Base-by-base conservation (phyloP, 2,888 invertebrate genomes). In the Platycnemis pennipes region DNA sequence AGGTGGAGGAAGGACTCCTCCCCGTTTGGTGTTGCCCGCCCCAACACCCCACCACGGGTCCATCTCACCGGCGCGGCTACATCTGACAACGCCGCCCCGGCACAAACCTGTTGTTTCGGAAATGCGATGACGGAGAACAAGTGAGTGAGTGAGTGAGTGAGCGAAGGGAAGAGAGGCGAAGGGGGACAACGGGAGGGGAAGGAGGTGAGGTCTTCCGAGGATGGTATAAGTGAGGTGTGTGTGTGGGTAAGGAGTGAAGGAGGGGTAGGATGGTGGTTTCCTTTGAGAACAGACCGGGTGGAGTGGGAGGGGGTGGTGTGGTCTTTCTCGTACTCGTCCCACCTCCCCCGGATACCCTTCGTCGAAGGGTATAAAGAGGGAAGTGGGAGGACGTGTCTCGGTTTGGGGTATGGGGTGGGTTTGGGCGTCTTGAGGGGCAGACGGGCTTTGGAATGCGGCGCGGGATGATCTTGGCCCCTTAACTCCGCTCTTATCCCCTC, bases 41-140 rank as follows among this genome's bases (percentile, higher is more conserved):
- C 77, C 77, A 26, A 31, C 77, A 31, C 31, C 11, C 77, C 31
- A 7, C 11, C 56, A 56, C 69, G 5, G 49, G 49, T 49, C 88
- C 46, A 46, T 26, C 77, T 49, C 56, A 53, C 89, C n/a, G 89
- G 19, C 63, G 88, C 87, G 53, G 56, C 44, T 91, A 91, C 44
- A 91, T 91, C 91, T 91, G 91, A 91, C 91, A 91, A 91, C 91
- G 63, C 63, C 44, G 91, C 91, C 45, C 45, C 91, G 91, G 63
- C 91, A 69, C 63, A 91, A 91, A 91, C 91, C 91, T 91, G 91
- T 91, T 91, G 91, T 91, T 91, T 91, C 91, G 91, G 91, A 91
- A 91, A 91, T 63, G 91, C 91, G 91, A 91, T 91, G 89, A 89
- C 89, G 89, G 53, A 11, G 63, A 91, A 46, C 45, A 26, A 86